Conservation (phyloP, 2,113 vertebrate genomes). For the Strix aluco region DNA sequence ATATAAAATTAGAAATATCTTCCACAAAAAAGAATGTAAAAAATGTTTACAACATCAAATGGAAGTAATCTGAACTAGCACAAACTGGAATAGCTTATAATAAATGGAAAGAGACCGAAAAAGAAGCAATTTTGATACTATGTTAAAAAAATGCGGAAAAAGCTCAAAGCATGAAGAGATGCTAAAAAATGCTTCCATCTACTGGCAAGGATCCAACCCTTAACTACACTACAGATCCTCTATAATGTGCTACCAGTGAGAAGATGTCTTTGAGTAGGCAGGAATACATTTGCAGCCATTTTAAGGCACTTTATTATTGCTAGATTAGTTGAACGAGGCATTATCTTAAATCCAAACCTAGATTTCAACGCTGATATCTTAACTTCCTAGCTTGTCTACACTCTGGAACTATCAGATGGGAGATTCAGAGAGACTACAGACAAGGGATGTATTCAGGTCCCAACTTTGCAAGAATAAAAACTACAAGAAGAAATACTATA, state of each 20-base stretch:
- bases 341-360: not conserved
- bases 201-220: slow-evolving; percentile 39
- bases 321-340: not conserved
- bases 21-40: not conserved
- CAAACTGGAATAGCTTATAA: slow-evolving; percentile 19
- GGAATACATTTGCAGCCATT: slow-evolving; percentile 55
- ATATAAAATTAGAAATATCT: not conserved
- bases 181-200: slow-evolving; percentile 55
- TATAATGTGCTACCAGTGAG: slow-evolving; percentile 27
- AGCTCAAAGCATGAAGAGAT: slow-evolving; percentile 42
- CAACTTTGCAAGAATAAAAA: not conserved
- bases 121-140: slow-evolving; percentile 49
- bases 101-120: slow-evolving; percentile 36
- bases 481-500: not conserved
- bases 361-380: not conserved
- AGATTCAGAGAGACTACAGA: not conserved
- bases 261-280: slow-evolving; percentile 57
- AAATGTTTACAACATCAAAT: slow-evolving; percentile 47
- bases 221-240: slow-evolving; percentile 39
- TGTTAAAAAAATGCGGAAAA: not conserved
- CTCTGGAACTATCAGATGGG: not conserved
- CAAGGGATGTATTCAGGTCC: not conserved
- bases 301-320: slow-evolving; percentile 43
- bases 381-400: not conserved
- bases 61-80: slow-evolving; percentile 32